phyloP scores from a whole-genome alignment of 2,888 invertebrate species.

The Caenorhabditis virilis region DNA sequence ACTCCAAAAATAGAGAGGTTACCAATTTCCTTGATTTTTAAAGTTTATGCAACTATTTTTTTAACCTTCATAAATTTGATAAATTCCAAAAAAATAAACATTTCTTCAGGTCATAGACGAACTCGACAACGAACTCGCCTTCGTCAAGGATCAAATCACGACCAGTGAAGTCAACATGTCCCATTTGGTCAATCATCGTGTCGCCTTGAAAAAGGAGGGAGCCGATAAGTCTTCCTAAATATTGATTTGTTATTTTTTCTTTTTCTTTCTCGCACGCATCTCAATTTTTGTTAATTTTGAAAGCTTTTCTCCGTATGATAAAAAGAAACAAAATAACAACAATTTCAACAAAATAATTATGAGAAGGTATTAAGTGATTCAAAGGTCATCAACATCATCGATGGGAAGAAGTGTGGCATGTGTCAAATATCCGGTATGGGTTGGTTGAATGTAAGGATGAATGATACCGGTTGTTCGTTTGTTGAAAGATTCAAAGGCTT shows the following conservation, averaged over 20 bases:
- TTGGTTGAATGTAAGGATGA: constrained; percentile 78
- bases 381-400: not conserved
- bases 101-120: constrained; percentile 11
- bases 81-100: not conserved
- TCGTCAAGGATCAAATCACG: constrained; percentile 93
- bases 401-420: constrained; percentile 80
- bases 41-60: too few relatives aligned
- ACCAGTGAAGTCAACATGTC: constrained; percentile 98
- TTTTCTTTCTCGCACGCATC: not conserved
- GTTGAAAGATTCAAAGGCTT: not conserved
- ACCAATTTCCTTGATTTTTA: too few relatives aligned
- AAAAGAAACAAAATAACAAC: constrained; percentile 8
- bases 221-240: constrained; percentile 7
- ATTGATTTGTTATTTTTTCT: not conserved
- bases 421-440: constrained; percentile 95
- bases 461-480: constrained; percentile 68
- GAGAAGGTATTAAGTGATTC: not conserved
- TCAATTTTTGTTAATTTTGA: not conserved
- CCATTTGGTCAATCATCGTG: constrained; percentile 95
- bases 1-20: too few relatives aligned
- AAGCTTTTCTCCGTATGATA: not conserved
- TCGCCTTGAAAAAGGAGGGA: constrained; percentile 76
- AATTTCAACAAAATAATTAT: constrained; percentile 2
- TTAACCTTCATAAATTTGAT: too few relatives aligned
- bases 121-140: constrained; percentile 1